Base-by-base conservation (phyloP, 2,113 vertebrate genomes). In the Cisticola juncidis region DNA sequence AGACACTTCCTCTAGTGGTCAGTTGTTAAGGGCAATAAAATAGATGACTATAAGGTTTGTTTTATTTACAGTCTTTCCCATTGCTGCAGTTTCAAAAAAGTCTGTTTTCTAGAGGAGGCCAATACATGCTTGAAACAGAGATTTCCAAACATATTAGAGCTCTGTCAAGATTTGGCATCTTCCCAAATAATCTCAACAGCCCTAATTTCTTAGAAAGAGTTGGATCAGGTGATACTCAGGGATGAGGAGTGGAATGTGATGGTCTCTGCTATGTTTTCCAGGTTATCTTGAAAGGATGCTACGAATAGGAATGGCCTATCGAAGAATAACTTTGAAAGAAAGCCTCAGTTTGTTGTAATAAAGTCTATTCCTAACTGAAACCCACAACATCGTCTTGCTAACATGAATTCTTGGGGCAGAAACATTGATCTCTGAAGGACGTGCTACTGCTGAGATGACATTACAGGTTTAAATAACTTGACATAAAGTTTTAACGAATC, bases 1-100 rank as follows among this genome's bases (percentile, higher is more conserved):
- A 82, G 98, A 98, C 90, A 99, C 97, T 83, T 98, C 98, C 84
- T 98, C 98, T 61, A 99, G 99, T 99, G 94, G 88, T 74, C 84
- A 36, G 69, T 12, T 86, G 98, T 99, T 98, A 99, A 99, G 98
- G 98, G 82, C 86, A 94, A 95, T 31, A 61, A 48, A 23, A 61
- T 24, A 72, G 42, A n/a, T 61, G 11, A 12, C 18, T 74, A 4
- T 24, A 61, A 88, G 16, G 12, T 50, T 84, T 74, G 33, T 11
- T 80, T 77, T 54, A 51, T 57, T 79, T 78, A 36, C 36, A 45
- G 29, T 36, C 21, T 90, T 92, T 78, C 48, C 53, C 25, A 51
- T 8, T 26, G 22, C 10, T 69, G 25, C 72, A 48, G 73, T 88
- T 94, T 72, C 73, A 83, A 60, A n/a, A 84, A 58, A 16, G 11